Conservation (phyloP, 2,113 vertebrate species). For the Pedionomus torquatus region DNA sequence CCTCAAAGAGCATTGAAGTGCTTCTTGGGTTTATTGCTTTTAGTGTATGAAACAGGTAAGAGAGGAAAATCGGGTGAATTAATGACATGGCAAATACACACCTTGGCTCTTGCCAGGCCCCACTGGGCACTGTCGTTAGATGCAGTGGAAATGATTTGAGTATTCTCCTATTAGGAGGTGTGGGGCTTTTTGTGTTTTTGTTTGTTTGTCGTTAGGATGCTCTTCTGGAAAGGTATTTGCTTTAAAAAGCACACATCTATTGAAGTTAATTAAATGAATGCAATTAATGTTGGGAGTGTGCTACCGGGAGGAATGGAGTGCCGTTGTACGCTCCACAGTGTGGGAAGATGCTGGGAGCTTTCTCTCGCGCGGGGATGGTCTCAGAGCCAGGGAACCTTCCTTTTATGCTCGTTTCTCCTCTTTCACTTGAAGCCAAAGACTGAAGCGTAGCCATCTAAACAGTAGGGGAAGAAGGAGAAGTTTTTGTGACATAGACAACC, state of each 20-base stretch:
- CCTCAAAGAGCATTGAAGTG: neutral
- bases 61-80: neutral
- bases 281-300: neutral
- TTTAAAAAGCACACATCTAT: neutral
- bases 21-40: neutral
- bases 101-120: neutral
- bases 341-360: neutral
- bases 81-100: neutral
- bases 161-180: neutral
- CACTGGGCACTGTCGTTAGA: neutral
- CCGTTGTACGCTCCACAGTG: neutral
- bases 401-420: neutral
- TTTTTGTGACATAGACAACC: rapidly evolving
- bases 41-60: neutral
- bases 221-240: neutral
- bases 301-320: neutral
- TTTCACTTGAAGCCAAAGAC: neutral
- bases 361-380: neutral
- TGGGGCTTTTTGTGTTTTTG: neutral
- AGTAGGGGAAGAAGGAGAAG: neutral
- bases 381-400: neutral
- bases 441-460: neutral
- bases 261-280: neutral
- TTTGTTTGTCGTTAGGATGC: neutral
- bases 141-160: neutral